Conservation (phyloP, 2,113 vertebrate species). For the Promerops cafer region DNA sequence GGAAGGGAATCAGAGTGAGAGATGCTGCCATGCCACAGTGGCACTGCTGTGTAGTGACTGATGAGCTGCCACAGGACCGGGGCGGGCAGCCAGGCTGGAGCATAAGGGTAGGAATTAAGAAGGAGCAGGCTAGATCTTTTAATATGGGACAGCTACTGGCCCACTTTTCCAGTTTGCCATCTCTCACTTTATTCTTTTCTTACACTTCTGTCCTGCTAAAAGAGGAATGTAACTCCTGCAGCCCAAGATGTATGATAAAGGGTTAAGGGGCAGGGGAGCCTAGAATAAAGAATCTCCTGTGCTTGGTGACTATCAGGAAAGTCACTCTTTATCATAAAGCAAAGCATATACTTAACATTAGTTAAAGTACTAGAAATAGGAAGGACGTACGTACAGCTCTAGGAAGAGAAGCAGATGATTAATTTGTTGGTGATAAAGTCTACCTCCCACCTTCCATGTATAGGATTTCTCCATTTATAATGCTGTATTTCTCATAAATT, state of each 20-base stretch:
- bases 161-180: not conserved
- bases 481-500: not conserved
- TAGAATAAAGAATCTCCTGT: not conserved
- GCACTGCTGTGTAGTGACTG: not conserved
- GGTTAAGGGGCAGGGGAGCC: not conserved
- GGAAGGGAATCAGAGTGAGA: not conserved
- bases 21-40: not conserved
- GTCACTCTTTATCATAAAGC: not conserved
- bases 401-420: not conserved
- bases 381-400: not conserved
- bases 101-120: not conserved
- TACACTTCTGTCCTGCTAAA: not conserved
- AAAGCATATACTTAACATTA: not conserved
- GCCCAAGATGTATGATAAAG: not conserved
- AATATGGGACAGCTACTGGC: not conserved
- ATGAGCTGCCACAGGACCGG: accelerated
- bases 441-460: not conserved
- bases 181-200: not conserved
- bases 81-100: not conserved
- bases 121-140: not conserved
- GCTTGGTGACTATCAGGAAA: not conserved
- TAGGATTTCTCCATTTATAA: not conserved
- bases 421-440: not conserved
- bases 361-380: not conserved
- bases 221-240: not conserved